These are phyloP conservation scores for Drosophila funebris DNA, from an alignment of 1,140 invertebrate genomes.

Conservation along the genomic window DNA sequence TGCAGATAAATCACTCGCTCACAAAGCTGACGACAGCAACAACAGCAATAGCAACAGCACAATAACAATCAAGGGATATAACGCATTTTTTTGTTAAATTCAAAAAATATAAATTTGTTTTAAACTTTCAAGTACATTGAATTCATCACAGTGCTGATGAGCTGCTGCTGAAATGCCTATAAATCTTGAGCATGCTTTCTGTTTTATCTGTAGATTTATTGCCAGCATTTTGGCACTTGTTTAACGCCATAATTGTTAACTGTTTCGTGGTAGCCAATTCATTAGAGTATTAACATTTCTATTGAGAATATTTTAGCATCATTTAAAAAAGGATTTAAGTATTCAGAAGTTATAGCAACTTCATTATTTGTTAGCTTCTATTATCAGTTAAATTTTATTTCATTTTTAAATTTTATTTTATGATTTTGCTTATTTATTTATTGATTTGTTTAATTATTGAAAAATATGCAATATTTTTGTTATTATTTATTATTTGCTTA, in stretches of 20 bases:
- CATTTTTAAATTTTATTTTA: no score
- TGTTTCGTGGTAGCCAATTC: no score
- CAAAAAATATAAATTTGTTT: neutral
- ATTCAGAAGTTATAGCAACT: no score
- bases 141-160: slow-evolving; percentile 35
- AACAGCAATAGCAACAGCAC: neutral
- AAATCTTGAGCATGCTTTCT: slow-evolving; percentile 27
- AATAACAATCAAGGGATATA: neutral
- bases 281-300: no score
- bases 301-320: no score
- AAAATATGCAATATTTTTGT: neutral
- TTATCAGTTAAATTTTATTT: no score
- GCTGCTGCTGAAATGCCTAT: slow-evolving; percentile 29
- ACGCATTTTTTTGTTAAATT: slow-evolving; percentile 4
- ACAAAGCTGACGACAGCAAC: slow-evolving; percentile 27
- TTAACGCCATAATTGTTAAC: neutral
- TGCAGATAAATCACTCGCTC: slow-evolving; percentile 31
- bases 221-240: slow-evolving; percentile 8
- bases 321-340: no score
- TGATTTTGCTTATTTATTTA: neutral
- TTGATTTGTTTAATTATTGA: neutral
- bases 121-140: slow-evolving; percentile 25
- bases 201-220: slow-evolving; percentile 7
- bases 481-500: neutral
- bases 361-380: no score